These are phyloP conservation scores for Standfussiana lucernea DNA, from an alignment of 2,888 invertebrate species.

Conservation along the genomic window DNA sequence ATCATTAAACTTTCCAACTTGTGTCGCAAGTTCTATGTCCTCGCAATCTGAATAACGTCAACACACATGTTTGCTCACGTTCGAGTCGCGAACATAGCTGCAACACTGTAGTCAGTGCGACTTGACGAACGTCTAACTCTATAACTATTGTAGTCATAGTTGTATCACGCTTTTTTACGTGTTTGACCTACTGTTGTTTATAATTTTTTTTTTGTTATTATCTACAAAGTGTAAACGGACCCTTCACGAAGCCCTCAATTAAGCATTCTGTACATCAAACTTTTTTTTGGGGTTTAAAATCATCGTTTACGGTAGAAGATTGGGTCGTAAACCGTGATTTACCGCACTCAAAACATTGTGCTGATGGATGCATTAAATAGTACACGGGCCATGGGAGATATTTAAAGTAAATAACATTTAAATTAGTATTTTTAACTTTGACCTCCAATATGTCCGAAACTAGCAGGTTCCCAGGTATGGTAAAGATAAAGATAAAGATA, in stretches of 20 bases:
- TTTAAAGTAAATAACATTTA: not conserved
- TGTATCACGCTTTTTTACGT: not conserved
- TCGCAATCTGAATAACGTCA: conserved; percentile 59
- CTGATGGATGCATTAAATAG: no score
- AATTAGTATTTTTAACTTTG: not conserved
- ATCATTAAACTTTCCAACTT: conserved; percentile 57
- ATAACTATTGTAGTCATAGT: conserved; percentile 26
- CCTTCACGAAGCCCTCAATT: not conserved
- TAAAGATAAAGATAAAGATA: no score
- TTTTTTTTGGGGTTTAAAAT: not conserved
- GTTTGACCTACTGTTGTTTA: not conserved
- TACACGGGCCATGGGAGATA: not conserved
- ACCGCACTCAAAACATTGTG: not conserved
- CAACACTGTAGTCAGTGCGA: conserved; percentile 11
- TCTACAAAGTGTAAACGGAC: not conserved
- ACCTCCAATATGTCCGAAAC: not conserved
- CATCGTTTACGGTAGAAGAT: not conserved
- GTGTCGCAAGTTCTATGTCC: conserved; percentile 44
- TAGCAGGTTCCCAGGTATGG: not conserved
- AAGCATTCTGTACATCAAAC: not conserved
- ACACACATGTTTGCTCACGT: conserved; percentile 54
- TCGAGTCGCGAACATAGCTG: conserved; percentile 19
- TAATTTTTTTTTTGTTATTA: not conserved
- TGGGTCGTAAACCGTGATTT: no score
- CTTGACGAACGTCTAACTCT: conserved; percentile 31